phyloP scores from a whole-genome alignment of 2,888 invertebrate genomes.

The Lysandra coridon region DNA sequence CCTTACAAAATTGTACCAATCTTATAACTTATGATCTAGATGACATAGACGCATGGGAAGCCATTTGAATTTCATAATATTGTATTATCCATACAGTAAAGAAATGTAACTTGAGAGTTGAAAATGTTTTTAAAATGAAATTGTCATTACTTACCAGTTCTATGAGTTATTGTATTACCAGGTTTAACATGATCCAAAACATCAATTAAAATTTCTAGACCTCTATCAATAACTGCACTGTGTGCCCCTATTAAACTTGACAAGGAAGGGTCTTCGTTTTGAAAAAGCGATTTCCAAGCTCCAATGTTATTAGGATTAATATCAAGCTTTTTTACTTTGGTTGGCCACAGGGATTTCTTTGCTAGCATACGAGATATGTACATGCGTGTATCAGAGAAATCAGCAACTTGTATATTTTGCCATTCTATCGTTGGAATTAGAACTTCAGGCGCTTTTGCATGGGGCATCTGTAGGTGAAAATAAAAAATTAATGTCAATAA shows the following conservation, averaged over 20 bases:
- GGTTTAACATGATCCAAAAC: slow-evolving; percentile 53
- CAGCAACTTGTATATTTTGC: slow-evolving; percentile 84
- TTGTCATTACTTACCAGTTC: slow-evolving; percentile 55
- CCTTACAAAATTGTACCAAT: too few species aligned
- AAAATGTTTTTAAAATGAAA: slow-evolving; percentile 12
- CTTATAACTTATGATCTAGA: too few species aligned
- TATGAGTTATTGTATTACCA: slow-evolving; percentile 60
- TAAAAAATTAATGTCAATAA: background rate
- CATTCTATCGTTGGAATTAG: slow-evolving; percentile 80
- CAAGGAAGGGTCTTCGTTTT: slow-evolving; percentile 57
- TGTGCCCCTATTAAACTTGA: slow-evolving; percentile 60
- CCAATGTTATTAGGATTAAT: slow-evolving; percentile 46
- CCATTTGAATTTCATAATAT: too few species aligned
- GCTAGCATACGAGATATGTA: slow-evolving; percentile 64
- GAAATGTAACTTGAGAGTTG: background rate
- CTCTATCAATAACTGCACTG: slow-evolving; percentile 53
- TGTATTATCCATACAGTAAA: background rate
- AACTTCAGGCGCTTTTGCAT: slow-evolving; percentile 54
- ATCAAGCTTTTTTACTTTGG: slow-evolving; percentile 47
- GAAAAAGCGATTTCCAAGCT: slow-evolving; percentile 59
- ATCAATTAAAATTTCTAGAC: slow-evolving; percentile 56
- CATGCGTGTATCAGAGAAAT: slow-evolving; percentile 83
- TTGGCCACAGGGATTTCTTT: slow-evolving; percentile 50
- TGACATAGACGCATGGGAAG: too few species aligned
- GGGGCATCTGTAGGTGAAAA: slow-evolving; percentile 49